Conservation (phyloP, 2,113 vertebrate species). For the Cyrtonyx montezumae region DNA sequence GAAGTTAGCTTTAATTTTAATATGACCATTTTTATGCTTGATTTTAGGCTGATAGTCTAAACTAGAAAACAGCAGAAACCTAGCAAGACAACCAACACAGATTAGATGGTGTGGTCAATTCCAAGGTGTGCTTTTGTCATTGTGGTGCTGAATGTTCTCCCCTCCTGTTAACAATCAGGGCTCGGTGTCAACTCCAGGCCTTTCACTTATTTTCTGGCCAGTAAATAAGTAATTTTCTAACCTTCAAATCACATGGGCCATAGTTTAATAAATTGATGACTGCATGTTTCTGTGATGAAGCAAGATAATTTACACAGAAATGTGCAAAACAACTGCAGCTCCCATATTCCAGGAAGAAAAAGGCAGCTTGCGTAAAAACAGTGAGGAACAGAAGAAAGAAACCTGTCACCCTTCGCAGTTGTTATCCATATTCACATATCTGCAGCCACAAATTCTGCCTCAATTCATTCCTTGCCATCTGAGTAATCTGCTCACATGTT, state of each 20-base stretch:
- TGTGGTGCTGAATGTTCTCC: neutral
- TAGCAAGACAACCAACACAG: neutral
- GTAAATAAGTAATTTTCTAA: too few relatives aligned
- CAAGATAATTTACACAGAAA: slow-evolving; percentile 2
- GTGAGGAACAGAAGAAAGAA: neutral
- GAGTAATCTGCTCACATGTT: neutral
- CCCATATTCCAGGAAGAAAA: neutral
- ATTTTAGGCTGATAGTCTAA: neutral
- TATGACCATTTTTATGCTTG: neutral
- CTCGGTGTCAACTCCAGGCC: neutral
- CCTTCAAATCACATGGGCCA: neutral
- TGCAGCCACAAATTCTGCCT: slow-evolving; percentile 14
- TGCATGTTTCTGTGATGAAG: slow-evolving; percentile 20
- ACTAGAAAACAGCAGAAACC: neutral
- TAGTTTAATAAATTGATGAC: neutral
- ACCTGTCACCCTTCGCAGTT: neutral
- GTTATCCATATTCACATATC: neutral
- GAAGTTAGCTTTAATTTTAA: neutral
- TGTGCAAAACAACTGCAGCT: neutral
- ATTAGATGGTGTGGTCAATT: neutral
- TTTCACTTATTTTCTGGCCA: neutral
- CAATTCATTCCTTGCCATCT: neutral
- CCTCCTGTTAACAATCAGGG: neutral
- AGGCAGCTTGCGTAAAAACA: neutral
- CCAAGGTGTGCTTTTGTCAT: neutral